Conservation (phyloP, 2,113 vertebrate species). For the Daboia siamensis region DNA sequence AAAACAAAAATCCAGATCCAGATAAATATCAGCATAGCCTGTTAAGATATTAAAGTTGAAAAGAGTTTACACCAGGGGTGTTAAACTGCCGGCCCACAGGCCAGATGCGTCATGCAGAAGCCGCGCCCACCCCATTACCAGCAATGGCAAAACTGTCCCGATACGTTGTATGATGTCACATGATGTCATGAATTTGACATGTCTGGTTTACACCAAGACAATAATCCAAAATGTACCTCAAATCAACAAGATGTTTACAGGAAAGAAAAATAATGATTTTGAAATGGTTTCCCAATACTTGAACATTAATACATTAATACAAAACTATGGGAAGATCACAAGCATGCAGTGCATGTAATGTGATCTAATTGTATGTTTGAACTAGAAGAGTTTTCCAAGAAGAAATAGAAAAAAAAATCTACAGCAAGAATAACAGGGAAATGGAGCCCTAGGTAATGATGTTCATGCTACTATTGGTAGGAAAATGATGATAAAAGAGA, state of each 20-base stretch:
- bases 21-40: not conserved
- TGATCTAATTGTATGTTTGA: not conserved
- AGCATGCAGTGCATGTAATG: not conserved
- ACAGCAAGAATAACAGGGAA: not conserved
- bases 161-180: too few species aligned
- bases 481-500: not conserved
- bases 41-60: not conserved
- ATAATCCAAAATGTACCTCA: not conserved
- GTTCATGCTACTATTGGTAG: not conserved
- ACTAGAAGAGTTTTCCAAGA: not conserved
- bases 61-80: not conserved
- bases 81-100: too few species aligned
- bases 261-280: not conserved
- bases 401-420: not conserved
- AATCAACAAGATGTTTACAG: not conserved
- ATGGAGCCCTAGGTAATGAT: not conserved
- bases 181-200: too few species aligned
- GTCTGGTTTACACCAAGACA: not conserved
- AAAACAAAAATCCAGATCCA: not conserved
- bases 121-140: too few species aligned
- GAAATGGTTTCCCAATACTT: not conserved
- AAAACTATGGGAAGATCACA: not conserved
- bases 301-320: not conserved
- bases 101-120: too few species aligned
- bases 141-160: too few species aligned